Evolutionary conservation across 2,113 vertebrate genomes (phyloP), one percentile per base, ranked within the genome.

Genomic region (Nothoprocta pentlandii): DNA sequence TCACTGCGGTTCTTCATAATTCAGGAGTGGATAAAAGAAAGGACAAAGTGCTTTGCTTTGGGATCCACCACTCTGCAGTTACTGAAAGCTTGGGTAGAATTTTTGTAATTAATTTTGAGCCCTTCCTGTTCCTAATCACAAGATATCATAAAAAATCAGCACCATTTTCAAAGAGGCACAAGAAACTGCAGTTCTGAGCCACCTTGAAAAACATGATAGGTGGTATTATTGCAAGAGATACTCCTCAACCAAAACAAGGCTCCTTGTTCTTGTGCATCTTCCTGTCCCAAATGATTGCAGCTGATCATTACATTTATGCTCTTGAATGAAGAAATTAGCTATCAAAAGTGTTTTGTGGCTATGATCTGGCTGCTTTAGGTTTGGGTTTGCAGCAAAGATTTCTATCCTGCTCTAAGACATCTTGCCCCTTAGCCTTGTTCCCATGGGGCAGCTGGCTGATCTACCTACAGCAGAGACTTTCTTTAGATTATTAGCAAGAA

Each of bases 1-100:
- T 92, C 93, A 85, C 6, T 70, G 95, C 83, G 86, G 93, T 47
- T 34, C 90, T 94, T 77, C 89, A 92, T 42, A 89, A 67, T 64
- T 89, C 3, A 28, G 80, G 70, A 89, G 53, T 63, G 34, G 67
- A 80, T 80, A 92, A 87, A 94, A 87, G 66, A 89, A 94, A 74
- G 69, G 68, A 90, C 77, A 80, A 86, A 67, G 17, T 80, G 68
- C 74, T 69, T 69, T 94, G 76, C 87, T 96, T 64, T 90, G 90
- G 96, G 93, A 97, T 95, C 79, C 85, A 93, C n/a, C 73, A 69
- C 23, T 30, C 30, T 84, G 20, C 36, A 73, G 32, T 66, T 84
- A 51, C 44, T 70, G 20, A 79, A 28, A 32, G 26, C 20, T 12
- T 42, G 14, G 51, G 53, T 28, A 28, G 53, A 16, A 10, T 59